These are phyloP conservation scores for Spermophilus dauricus DNA, from an alignment of 2,113 vertebrate genomes.

Conservation along the genomic window DNA sequence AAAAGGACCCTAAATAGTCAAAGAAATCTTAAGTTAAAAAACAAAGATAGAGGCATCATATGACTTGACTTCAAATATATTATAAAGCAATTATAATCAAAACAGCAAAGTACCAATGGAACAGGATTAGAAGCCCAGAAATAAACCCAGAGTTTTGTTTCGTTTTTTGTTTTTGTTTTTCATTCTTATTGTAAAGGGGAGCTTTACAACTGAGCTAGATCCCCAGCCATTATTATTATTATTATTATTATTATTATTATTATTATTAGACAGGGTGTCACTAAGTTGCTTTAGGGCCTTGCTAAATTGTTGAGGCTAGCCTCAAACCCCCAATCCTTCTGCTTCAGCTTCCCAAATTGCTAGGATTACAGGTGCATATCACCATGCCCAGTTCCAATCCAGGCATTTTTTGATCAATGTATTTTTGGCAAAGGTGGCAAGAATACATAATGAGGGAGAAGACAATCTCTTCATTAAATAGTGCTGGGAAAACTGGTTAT, in stretches of 20 bases:
- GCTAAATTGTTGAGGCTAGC: too few species aligned
- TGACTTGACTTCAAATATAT: neutral
- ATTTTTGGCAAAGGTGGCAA: neutral
- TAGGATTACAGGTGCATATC: too few species aligned
- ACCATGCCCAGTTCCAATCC: too few species aligned
- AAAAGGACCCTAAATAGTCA: neutral
- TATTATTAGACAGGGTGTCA: too few species aligned
- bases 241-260: too few species aligned
- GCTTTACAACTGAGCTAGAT: too few species aligned
- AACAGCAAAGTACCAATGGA: neutral
- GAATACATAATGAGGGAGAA: neutral
- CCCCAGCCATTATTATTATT: too few species aligned
- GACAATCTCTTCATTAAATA: neutral
- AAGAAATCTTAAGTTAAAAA: neutral
- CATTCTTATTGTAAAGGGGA: neutral
- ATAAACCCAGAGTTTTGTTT: neutral
- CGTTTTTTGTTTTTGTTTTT: neutral
- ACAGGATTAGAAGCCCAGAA: neutral
- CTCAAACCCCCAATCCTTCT: too few species aligned
- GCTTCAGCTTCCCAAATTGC: too few species aligned
- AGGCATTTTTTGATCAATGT: neutral
- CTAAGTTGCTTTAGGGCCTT: too few species aligned
- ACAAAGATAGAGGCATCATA: neutral
- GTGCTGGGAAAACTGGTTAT: neutral
- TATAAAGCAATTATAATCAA: neutral